phyloP scores from a whole-genome alignment of 2,797 vertebrate species.

The Mastacembelus armatus region DNA sequence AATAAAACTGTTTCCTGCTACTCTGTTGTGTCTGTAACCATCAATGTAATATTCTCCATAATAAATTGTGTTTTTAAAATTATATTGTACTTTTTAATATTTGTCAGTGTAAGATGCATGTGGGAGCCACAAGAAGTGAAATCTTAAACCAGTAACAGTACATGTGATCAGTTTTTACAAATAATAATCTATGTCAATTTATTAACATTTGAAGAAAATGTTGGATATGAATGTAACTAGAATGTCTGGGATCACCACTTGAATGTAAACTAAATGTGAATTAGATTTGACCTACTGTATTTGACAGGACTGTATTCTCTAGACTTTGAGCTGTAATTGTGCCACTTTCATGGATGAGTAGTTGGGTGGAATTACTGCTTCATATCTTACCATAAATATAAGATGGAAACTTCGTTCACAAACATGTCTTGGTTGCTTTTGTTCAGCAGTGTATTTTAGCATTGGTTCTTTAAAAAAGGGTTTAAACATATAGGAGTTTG shows the following conservation, averaged over 20 bases:
- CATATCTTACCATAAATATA: too few relatives aligned
- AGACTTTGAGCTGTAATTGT: background rate
- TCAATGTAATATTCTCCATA: constrained; percentile 24
- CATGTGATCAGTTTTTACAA: too few relatives aligned
- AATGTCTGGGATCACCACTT: background rate
- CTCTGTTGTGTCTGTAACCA: constrained; percentile 42
- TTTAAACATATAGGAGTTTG: constrained; percentile 5
- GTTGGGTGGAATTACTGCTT: too few relatives aligned
- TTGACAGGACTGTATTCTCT: too few relatives aligned
- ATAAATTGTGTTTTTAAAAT: constrained; percentile 57
- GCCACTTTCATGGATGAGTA: too few relatives aligned
- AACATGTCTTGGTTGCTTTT: background rate
- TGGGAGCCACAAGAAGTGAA: background rate
- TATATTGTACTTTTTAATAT: background rate
- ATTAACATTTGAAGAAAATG: background rate
- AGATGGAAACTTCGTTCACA: too few relatives aligned
- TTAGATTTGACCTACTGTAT: background rate
- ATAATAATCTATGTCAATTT: background rate
- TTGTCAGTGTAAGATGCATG: background rate
- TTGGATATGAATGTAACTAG: background rate
- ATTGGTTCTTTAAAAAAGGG: too few relatives aligned
- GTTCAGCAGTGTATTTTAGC: background rate
- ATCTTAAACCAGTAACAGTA: background rate
- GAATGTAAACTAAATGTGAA: background rate
- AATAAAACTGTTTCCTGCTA: constrained; percentile 40